Evolutionary conservation across 1,140 invertebrate genomes (phyloP).

Genomic region (Pseudachorutes palmiensis): DNA sequence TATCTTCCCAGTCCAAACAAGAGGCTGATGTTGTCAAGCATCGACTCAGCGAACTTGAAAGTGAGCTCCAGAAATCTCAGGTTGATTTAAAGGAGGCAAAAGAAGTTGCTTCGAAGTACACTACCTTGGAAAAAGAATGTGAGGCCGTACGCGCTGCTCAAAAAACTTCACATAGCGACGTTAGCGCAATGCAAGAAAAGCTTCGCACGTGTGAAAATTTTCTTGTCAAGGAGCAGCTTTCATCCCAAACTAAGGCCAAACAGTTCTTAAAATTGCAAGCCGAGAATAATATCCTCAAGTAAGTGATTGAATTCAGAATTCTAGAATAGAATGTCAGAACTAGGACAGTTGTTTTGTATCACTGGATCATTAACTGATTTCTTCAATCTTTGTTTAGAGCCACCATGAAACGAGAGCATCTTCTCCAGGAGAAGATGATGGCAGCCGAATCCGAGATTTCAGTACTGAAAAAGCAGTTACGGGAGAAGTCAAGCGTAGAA

Average conservation of each 20-base stretch:
- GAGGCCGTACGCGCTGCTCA: background rate
- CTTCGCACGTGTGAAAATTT: constrained; percentile 33
- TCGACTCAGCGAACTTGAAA: constrained; percentile 22
- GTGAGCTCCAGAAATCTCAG: constrained; percentile 25
- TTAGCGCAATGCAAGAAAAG: constrained; percentile 17
- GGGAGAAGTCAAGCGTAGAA: constrained; percentile 18
- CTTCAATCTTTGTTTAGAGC: constrained; percentile 10
- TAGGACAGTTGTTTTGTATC: no score
- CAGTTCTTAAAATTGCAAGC: constrained; percentile 18
- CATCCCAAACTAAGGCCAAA: constrained; percentile 12
- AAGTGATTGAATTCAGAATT: no score
- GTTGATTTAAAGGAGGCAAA: constrained; percentile 27
- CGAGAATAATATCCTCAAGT: constrained; percentile 30
- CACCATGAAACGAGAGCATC: constrained; percentile 27
- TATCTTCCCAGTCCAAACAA: constrained; percentile 30
- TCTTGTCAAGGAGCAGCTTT: constrained; percentile 26
- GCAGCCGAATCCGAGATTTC: constrained; percentile 22
- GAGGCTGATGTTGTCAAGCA: constrained; percentile 26
- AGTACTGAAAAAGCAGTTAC: constrained; percentile 15
- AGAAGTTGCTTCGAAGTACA: background rate
- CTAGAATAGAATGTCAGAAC: no score
- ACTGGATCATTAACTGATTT: no score
- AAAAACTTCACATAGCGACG: background rate
- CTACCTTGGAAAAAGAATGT: constrained; percentile 13
- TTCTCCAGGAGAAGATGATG: constrained; percentile 29